A percentile compares a stretch with the other conserved stretches of the same genome.
These are phyloP conservation scores for Frieseomelitta varia DNA, from an alignment of 1,140 invertebrate species.

Conservation along the genomic window DNA sequence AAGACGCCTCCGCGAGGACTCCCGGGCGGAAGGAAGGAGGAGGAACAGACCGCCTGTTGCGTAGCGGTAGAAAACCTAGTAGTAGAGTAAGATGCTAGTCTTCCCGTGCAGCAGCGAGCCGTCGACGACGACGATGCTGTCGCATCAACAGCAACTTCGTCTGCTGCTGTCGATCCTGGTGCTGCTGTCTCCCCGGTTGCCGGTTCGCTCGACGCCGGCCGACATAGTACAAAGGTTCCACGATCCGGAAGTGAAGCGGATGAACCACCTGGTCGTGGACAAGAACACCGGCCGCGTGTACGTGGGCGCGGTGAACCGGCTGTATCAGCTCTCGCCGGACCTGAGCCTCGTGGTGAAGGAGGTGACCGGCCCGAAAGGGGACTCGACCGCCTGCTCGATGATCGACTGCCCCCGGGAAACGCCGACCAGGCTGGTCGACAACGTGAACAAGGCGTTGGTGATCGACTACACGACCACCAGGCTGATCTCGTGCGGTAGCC, in stretches of 20 bases:
- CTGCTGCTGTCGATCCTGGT: slow-evolving; percentile 69
- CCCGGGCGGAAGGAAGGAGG: slow-evolving; percentile 49
- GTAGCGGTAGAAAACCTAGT: slow-evolving; percentile 68
- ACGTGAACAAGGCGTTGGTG: slow-evolving; percentile 97
- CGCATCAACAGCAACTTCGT: slow-evolving; percentile 46
- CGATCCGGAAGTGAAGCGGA: slow-evolving; percentile 84
- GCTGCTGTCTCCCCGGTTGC: slow-evolving; percentile 79
- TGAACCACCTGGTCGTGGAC: slow-evolving; percentile 95
- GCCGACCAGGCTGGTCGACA: slow-evolving; percentile 90
- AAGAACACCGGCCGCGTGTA: slow-evolving; percentile 95
- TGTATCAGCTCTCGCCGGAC: slow-evolving; percentile 96
- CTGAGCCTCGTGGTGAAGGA: slow-evolving; percentile 90
- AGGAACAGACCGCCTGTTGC: slow-evolving; percentile 54
- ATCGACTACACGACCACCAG: slow-evolving; percentile 95
- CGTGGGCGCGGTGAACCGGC: slow-evolving; percentile 95
- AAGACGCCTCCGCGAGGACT: slow-evolving; percentile 59
- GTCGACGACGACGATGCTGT: slow-evolving; percentile 17
- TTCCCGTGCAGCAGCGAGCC: slow-evolving; percentile 56
- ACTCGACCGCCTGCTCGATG: slow-evolving; percentile 94
- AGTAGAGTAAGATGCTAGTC: slow-evolving; percentile 68
- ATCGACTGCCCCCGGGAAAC: slow-evolving; percentile 89
- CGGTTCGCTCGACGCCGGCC: slow-evolving; percentile 79
- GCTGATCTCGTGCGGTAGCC: slow-evolving; percentile 95
- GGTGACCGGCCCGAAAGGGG: slow-evolving; percentile 94
- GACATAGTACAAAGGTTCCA: slow-evolving; percentile 86